Conservation (phyloP, 64 coral and sea anemone species). For the Orbicella faveolata region DNA sequence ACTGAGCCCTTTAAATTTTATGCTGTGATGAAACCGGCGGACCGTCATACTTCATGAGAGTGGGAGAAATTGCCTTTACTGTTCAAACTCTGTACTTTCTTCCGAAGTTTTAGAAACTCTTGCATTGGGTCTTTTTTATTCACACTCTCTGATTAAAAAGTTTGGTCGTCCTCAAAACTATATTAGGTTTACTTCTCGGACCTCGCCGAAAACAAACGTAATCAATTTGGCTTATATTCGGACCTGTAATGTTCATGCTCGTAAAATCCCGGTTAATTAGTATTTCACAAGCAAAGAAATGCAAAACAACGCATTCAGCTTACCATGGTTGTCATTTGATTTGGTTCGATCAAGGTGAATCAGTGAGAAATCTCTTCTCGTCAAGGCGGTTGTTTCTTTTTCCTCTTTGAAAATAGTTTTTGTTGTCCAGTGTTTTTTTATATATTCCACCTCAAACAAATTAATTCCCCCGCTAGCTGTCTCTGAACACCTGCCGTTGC, state of each 20-base stretch:
- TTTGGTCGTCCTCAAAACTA: too few species aligned
- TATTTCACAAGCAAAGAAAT: neutral
- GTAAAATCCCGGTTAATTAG: neutral
- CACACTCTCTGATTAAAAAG: too few species aligned
- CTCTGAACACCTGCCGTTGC: neutral
- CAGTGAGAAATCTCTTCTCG: neutral
- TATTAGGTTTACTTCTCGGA: neutral
- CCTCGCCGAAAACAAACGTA: neutral
- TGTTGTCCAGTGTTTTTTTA: neutral
- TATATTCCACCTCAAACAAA: neutral
- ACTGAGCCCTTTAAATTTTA: too few species aligned
- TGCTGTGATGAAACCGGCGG: too few species aligned
- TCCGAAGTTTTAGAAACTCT: too few species aligned
- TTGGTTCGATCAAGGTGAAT: neutral
- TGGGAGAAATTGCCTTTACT: too few species aligned
- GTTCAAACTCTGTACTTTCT: too few species aligned
- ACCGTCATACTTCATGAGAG: too few species aligned
- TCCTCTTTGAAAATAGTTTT: neutral
- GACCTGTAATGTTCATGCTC: neutral
- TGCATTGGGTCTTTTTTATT: too few species aligned
- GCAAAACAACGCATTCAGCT: neutral
- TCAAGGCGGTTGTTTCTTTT: neutral
- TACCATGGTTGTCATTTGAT: slow-evolving; percentile 16
- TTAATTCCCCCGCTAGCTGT: neutral
- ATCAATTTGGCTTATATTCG: neutral